phyloP scores from a whole-genome alignment of 2,113 vertebrate genomes.

The Pseudolaguvia tuberculata region DNA sequence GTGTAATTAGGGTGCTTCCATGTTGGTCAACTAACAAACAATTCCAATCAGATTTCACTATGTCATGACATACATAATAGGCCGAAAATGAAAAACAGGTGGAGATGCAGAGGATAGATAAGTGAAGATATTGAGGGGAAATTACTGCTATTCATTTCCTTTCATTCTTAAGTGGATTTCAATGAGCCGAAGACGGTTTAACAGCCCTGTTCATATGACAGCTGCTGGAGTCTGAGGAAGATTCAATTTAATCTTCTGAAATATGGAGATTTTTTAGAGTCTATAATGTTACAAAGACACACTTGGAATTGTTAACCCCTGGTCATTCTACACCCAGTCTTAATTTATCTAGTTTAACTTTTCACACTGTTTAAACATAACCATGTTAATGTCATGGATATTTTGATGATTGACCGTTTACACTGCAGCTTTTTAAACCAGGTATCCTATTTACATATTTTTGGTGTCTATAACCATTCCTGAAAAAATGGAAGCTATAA shows the following conservation, averaged over 20 bases:
- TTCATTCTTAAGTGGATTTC: conserved; percentile 25
- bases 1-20: conserved; percentile 10
- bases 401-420: no score
- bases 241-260: not conserved
- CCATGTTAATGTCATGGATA: no score
- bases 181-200: not conserved
- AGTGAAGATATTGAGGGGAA: conserved; percentile 3
- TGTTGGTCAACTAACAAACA: conserved; percentile 21
- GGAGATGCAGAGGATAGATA: conserved; percentile 4
- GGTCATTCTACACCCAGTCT: no score
- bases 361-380: no score
- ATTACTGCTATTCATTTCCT: conserved; percentile 23
- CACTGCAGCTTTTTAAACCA: no score
- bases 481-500: no score
- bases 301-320: no score
- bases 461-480: no score
- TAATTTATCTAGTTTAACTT: no score
- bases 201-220: not conserved
- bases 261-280: not conserved
- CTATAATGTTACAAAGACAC: not conserved
- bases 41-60: conserved; percentile 14
- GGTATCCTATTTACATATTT: no score
- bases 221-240: conserved; percentile 4
- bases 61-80: conserved; percentile 21
- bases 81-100: conserved; percentile 15